phyloP scores from a whole-genome alignment of 2,888 invertebrate genomes.

The Chrysolina oricalcia region DNA sequence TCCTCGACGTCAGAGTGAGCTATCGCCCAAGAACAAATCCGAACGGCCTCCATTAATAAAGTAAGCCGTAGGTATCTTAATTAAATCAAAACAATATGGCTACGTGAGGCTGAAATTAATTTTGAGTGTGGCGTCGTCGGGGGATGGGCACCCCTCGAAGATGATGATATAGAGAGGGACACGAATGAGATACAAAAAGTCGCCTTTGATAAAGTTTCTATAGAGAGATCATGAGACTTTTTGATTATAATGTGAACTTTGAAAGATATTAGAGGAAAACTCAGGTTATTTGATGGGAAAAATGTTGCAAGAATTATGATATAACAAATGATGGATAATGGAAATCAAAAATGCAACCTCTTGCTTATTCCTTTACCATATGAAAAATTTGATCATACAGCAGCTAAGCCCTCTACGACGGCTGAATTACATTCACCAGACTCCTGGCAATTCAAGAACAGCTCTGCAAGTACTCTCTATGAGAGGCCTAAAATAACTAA shows the following conservation, averaged over 20 bases:
- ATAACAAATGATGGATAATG: too few species aligned
- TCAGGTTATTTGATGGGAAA: neutral
- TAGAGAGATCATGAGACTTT: neutral
- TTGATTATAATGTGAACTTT: neutral
- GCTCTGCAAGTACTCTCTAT: too few species aligned
- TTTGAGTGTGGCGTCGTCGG: conserved; percentile 56
- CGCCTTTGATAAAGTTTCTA: conserved; percentile 10
- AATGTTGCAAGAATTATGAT: too few species aligned
- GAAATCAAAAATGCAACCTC: too few species aligned
- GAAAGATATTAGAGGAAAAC: neutral
- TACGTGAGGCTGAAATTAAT: conserved; percentile 69
- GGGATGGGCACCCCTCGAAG: conserved; percentile 34
- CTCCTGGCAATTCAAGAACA: too few species aligned
- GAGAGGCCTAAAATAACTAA: too few species aligned
- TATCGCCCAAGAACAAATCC: conserved; percentile 47
- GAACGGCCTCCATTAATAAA: conserved; percentile 64
- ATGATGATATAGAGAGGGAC: conserved; percentile 28
- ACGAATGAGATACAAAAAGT: neutral
- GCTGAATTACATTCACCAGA: too few species aligned
- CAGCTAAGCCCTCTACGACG: too few species aligned
- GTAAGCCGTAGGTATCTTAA: conserved; percentile 69
- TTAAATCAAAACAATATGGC: conserved; percentile 71
- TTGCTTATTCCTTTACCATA: too few species aligned
- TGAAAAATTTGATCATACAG: too few species aligned
- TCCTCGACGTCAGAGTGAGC: conserved; percentile 20